Base-by-base conservation (phyloP, 2,888 invertebrate species). In the Platypus cylindrus region DNA sequence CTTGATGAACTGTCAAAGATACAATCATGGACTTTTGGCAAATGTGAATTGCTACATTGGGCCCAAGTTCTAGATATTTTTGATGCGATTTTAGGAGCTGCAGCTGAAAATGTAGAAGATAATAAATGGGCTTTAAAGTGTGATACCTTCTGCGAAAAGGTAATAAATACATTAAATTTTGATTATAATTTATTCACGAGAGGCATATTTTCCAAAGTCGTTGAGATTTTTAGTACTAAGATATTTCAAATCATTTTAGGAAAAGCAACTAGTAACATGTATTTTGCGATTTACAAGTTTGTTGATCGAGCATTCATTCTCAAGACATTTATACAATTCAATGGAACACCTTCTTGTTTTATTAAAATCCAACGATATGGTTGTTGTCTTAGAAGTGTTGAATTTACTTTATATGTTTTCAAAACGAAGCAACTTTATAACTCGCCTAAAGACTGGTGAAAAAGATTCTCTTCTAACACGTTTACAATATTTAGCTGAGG, bases 341-440 rank as follows among this genome's bases (percentile, higher is more conserved):
- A 80, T 86, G 73, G 86, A 86, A 62, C 82, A 85, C 57, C 64
- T 87, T 45, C 75, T 82, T 31, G 71, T 76, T 22, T 63, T 87
- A 44, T 60, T 87, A 48, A 74, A 78, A 38, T 83, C 84, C 32
- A 78, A 78, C 58, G 80, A 85, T 55, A 79, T 87, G 78, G 74
- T 79, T 47, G 73, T 85, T 32, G 81, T 86, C n/a, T 66, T 86
- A 36, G 81, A 78, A 45, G 85, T 87, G 32, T 66, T 89, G 35
- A 84, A 84, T 62, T 67, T 89, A 41, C 67, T 89, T 12, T 89
- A 85, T 59, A 86, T 86, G 71, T 86, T 87, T 62, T 85, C 85
- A 44, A 86, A 86, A 62, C 69, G 86, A 41, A 84, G 84, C 56
- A 86, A 85, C 60, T 86, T 85, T 54, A 82, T 86, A 48, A 78